Evolutionary conservation across 2,797 vertebrate species (phyloP).

Genomic region (Pipistrellus pipistrellus): DNA sequence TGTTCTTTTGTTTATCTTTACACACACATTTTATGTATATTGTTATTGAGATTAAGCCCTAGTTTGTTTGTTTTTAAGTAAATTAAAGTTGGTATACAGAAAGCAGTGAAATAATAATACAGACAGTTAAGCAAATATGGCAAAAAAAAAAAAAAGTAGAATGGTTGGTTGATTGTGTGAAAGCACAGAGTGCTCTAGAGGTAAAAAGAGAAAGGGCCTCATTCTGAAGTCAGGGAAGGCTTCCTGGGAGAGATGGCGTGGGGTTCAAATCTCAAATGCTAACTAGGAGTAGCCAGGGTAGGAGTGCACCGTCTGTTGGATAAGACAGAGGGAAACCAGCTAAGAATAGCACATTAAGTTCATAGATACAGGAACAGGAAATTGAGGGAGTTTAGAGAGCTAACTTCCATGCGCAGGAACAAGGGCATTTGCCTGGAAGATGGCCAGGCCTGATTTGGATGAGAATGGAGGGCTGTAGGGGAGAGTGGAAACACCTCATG

Average conservation of each 20-base stretch:
- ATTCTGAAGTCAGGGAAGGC: neutral
- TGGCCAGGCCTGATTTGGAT: neutral
- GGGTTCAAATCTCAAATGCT: neutral
- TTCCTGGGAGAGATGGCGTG: neutral
- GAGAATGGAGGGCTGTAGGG: neutral
- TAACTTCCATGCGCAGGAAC: neutral
- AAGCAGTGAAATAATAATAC: neutral
- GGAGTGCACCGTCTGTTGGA: neutral
- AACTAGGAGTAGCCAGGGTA: neutral
- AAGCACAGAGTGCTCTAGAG: neutral
- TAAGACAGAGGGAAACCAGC: neutral
- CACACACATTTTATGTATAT: neutral
- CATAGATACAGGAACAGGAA: neutral
- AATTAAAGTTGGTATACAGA: neutral
- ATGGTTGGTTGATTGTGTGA: rapidly evolving
- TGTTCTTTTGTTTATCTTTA: neutral
- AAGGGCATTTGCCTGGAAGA: neutral
- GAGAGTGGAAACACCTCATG: neutral
- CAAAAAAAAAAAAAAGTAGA: neutral
- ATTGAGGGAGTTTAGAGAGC: neutral
- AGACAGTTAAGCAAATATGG: neutral
- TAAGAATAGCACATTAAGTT: neutral
- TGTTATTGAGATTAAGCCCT: neutral
- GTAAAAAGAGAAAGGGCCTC: neutral
- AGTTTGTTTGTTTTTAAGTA: neutral